phyloP scores from a whole-genome alignment of 2,888 invertebrate species.

The Eurytoma californica region DNA sequence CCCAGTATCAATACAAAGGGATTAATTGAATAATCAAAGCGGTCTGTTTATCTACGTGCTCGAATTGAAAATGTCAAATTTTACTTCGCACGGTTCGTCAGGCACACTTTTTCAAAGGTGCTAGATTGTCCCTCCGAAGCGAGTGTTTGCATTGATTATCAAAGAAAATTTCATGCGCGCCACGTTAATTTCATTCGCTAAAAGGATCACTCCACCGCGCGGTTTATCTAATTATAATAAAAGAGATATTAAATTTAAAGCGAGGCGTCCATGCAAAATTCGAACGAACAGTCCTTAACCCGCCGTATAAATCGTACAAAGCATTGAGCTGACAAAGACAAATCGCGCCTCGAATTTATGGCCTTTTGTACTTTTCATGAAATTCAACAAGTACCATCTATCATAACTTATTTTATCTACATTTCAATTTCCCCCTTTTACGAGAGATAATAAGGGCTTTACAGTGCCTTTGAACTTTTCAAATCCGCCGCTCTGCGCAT shows the following conservation, averaged over 20 bases:
- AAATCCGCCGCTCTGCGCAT: too few species aligned
- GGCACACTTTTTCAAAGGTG: conserved; percentile 1
- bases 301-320: conserved; percentile 38
- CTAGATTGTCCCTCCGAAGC: not conserved
- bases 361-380: conserved; percentile 46
- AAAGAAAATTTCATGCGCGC: too few species aligned
- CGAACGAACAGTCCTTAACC: conserved; percentile 5
- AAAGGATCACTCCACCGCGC: too few species aligned
- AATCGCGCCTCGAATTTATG: conserved; percentile 33
- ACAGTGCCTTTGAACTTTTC: conserved; percentile 3
- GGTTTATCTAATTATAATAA: too few species aligned
- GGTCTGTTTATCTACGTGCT: conserved; percentile 5
- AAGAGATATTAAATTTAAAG: not conserved
- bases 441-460: conserved; percentile 23
- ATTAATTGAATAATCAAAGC: conserved; percentile 25
- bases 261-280: conserved; percentile 20
- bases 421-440: conserved; percentile 28
- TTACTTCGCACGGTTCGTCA: not conserved
- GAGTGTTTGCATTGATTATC: too few species aligned
- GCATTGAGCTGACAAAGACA: conserved; percentile 40
- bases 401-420: conserved; percentile 42
- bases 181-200: too few species aligned
- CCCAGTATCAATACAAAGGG: not conserved
- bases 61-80: conserved; percentile 10
- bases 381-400: conserved; percentile 53